A percentile compares a stretch with the other conserved stretches of the same genome.
Conservation (phyloP, 2,113 vertebrate species). For the Rhineura floridana region DNA sequence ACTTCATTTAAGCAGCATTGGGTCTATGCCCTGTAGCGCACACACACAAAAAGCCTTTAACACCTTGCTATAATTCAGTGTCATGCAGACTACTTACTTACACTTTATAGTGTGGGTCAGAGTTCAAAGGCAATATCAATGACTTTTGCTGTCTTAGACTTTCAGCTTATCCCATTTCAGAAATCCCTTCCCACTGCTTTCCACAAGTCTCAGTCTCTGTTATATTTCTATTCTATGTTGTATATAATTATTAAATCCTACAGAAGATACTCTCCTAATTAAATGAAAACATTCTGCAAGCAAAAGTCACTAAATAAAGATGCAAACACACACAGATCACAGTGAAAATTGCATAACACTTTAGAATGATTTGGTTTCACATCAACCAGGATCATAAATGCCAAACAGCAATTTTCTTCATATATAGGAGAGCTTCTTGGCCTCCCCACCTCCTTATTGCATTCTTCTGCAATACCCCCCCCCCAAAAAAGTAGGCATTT, state of each 20-base stretch:
- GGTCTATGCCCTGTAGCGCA: no score
- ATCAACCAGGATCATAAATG: neutral
- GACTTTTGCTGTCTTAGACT: neutral
- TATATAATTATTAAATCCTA: neutral
- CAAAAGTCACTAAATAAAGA: neutral
- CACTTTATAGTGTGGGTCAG: constrained; percentile 18
- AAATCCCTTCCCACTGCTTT: neutral
- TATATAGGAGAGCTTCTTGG: neutral
- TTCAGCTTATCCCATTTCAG: neutral
- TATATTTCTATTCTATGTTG: neutral
- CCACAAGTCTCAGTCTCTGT: neutral
- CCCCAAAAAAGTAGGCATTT: no score
- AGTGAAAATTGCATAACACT: neutral
- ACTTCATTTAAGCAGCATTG: no score
- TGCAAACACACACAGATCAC: neutral
- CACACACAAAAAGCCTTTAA: neutral
- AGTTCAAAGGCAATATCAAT: constrained; percentile 7
- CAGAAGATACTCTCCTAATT: neutral
- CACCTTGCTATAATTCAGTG: constrained; percentile 10
- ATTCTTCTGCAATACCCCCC: neutral
- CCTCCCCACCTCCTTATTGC: neutral
- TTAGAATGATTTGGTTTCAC: neutral
- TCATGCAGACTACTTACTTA: neutral
- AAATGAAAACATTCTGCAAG: neutral
- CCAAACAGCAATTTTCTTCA: neutral